These are phyloP conservation scores for Capra hircus DNA, from an alignment of 2,113 vertebrate species.

Conservation along the genomic window DNA sequence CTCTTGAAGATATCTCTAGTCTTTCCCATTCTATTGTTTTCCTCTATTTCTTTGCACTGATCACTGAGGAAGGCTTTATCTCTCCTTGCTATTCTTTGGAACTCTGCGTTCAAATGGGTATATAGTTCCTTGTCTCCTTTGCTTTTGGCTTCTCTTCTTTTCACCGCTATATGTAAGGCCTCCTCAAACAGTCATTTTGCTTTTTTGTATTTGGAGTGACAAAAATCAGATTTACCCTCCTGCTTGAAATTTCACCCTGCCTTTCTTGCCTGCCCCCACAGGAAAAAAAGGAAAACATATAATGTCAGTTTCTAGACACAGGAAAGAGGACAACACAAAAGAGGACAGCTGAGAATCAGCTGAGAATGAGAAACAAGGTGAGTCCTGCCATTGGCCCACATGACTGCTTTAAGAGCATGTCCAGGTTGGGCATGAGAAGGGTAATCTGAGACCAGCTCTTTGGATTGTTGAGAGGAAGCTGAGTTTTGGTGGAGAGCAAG, in stretches of 20 bases:
- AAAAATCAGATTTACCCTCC: not conserved
- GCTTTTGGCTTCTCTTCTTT: not conserved
- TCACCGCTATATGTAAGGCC: not conserved
- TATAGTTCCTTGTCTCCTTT: not conserved
- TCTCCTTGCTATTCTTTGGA: not conserved
- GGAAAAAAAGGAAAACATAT: not conserved
- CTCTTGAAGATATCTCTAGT: not conserved
- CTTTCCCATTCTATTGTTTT: not conserved
- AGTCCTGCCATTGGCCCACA: not conserved
- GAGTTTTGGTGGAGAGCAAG: not conserved
- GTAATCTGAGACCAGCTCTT: not conserved
- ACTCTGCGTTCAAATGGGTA: not conserved
- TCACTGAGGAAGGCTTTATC: not conserved
- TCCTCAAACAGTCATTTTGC: not conserved
- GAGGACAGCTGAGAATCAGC: not conserved
- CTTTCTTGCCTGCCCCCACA: not conserved
- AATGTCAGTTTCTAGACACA: not conserved
- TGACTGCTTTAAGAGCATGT: not conserved
- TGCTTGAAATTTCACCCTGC: not conserved
- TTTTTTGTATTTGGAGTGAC: not conserved
- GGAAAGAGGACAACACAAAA: not conserved
- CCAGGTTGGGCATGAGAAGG: not conserved
- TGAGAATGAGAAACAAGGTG: not conserved
- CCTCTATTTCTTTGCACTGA: not conserved
- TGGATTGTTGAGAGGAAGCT: not conserved